Percentiles rank a stretch among this genome's conserved stretches.
These are phyloP conservation scores for Himalopsyche japonica DNA, from an alignment of 2,888 invertebrate species.

Conservation along the genomic window DNA sequence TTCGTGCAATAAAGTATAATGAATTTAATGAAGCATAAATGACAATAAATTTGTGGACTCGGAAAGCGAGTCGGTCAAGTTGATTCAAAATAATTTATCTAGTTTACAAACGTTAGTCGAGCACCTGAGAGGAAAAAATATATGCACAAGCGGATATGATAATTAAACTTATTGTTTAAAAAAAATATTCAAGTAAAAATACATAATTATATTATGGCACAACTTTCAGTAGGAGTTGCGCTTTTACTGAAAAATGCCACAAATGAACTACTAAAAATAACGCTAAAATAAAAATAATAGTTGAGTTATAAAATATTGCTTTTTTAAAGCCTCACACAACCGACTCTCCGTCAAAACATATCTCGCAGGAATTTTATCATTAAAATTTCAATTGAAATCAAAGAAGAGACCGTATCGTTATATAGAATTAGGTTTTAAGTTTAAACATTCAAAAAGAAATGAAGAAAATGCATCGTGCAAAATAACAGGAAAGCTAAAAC, in stretches of 20 bases:
- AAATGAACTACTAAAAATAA: slow-evolving; percentile 16
- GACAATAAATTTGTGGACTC: not conserved
- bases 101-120: not conserved
- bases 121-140: not conserved
- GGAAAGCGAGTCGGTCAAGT: not conserved
- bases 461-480: not conserved
- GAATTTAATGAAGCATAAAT: not conserved
- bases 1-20: not conserved
- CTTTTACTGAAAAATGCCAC: slow-evolving; percentile 28
- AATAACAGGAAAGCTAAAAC: not conserved
- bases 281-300: slow-evolving; percentile 35
- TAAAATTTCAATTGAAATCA: not conserved
- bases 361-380: slow-evolving; percentile 20
- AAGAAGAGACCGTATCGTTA: too few relatives aligned
- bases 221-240: slow-evolving; percentile 38
- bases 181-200: not conserved
- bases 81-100: slow-evolving; percentile 4
- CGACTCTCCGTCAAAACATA: slow-evolving; percentile 32
- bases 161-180: not conserved
- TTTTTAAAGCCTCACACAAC: slow-evolving; percentile 40
- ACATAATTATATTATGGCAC: slow-evolving; percentile 28
- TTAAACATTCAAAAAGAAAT: not conserved
- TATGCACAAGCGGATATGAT: not conserved
- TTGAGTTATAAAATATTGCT: slow-evolving; percentile 35
- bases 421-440: too few relatives aligned